Percentiles rank a stretch among this genome's conserved stretches.
Conservation (phyloP, 1,140 invertebrate genomes). For the Copidosoma floridanum region DNA sequence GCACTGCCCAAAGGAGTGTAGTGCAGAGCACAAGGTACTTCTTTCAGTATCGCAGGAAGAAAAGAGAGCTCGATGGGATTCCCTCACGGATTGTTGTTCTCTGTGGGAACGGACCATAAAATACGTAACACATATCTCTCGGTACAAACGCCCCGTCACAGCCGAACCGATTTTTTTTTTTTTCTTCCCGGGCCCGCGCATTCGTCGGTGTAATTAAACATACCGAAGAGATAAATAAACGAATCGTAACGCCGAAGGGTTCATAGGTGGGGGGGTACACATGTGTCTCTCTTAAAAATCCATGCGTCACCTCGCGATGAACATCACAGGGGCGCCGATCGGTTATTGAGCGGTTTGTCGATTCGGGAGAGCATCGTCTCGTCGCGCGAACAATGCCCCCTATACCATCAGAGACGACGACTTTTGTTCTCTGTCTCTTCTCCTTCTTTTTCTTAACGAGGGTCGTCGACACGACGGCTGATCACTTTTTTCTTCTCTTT, state of each 20-base stretch:
- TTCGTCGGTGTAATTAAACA: constrained; percentile 26
- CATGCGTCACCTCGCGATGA: constrained; percentile 10
- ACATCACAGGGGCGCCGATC: constrained; percentile 7
- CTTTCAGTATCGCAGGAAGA: no score
- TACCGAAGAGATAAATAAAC: constrained; percentile 21
- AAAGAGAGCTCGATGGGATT: no score
- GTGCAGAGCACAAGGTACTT: no score
- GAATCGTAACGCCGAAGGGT: constrained; percentile 15
- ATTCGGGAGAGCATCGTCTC: constrained; percentile 7
- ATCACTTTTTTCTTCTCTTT: no score
- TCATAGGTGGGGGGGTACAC: neutral
- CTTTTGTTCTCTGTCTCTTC: no score
- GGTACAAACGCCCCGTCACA: constrained; percentile 21
- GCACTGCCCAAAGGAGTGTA: no score
- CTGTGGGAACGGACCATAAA: neutral
- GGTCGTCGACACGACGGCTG: no score
- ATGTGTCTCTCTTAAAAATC: constrained; percentile 15
- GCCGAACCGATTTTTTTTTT: neutral
- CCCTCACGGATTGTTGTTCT: no score
- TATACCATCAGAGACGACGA: no score
- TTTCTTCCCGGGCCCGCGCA: constrained; percentile 10
- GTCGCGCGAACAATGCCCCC: no score
- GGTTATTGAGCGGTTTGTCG: constrained; percentile 25
- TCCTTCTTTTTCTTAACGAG: no score
- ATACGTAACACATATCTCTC: no score